A percentile compares a stretch with the other conserved stretches of the same genome.
These are phyloP conservation scores for Drosophila kanekoi DNA, from an alignment of 2,888 invertebrate species.

Conservation along the genomic window DNA sequence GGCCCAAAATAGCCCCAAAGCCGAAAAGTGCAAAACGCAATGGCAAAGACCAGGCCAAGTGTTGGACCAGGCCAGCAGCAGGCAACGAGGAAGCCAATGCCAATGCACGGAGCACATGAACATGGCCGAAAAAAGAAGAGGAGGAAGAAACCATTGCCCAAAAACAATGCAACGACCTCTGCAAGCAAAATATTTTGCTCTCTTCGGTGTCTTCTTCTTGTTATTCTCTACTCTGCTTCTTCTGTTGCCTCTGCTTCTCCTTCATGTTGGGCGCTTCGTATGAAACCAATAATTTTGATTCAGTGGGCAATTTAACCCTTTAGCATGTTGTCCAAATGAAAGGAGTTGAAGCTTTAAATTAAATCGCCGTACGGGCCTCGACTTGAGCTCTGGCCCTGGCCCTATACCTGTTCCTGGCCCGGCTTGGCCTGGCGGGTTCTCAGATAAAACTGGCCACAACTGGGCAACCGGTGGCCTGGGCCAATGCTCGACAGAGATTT, in stretches of 20 bases:
- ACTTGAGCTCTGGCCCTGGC: slow-evolving; percentile 24
- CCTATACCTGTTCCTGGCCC: slow-evolving; percentile 19
- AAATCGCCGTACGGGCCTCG: slow-evolving; percentile 68
- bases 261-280: slow-evolving; percentile 38
- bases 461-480: slow-evolving; percentile 26
- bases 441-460: slow-evolving; percentile 27
- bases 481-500: slow-evolving; percentile 74
- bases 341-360: slow-evolving; percentile 80
- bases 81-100: slow-evolving; percentile 41
- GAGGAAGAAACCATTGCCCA: slow-evolving; percentile 45
- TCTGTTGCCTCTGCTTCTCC: slow-evolving; percentile 1
- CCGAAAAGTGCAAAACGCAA: slow-evolving; percentile 70
- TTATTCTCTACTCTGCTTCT: slow-evolving; percentile 12
- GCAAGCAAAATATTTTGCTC: slow-evolving; percentile 36
- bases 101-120: slow-evolving; percentile 36
- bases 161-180: slow-evolving; percentile 75
- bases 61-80: slow-evolving; percentile 6
- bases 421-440: slow-evolving; percentile 7
- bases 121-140: slow-evolving; percentile 41
- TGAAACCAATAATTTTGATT: slow-evolving; percentile 85
- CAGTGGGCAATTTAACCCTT: slow-evolving; percentile 85
- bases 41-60: slow-evolving; percentile 62
- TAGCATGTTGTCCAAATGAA: slow-evolving; percentile 83
- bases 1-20: slow-evolving; percentile 52
- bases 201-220: slow-evolving; percentile 19